Evolutionary conservation across 2,797 vertebrate species (phyloP).

Genomic region (Eospalax fontanierii): DNA sequence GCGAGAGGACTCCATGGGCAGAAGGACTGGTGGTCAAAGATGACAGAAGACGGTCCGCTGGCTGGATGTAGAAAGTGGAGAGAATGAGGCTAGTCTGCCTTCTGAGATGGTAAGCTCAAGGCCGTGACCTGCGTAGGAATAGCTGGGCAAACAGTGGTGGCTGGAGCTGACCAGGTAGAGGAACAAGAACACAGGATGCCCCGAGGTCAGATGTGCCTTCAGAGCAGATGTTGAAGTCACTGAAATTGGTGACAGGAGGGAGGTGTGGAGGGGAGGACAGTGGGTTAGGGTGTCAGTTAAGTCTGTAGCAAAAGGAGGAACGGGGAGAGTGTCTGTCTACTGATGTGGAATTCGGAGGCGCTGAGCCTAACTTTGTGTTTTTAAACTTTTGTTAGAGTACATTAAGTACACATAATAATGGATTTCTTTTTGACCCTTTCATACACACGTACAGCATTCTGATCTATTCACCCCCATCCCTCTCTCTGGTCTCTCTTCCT

Average conservation of each 20-base stretch:
- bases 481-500: not conserved
- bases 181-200: not conserved
- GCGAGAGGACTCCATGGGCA: not conserved
- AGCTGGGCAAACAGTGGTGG: not conserved
- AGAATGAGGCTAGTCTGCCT: not conserved
- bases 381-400: not conserved
- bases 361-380: not conserved
- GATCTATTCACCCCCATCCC: not conserved
- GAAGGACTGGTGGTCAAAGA: not conserved
- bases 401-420: not conserved
- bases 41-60: not conserved
- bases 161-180: not conserved
- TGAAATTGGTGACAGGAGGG: not conserved
- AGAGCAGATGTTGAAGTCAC: not conserved
- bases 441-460: not conserved
- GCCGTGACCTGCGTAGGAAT: too few relatives aligned
- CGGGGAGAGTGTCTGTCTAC: not conserved
- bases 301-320: not conserved
- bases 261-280: not conserved
- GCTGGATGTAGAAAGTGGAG: not conserved
- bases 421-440: not conserved
- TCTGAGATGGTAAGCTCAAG: not conserved
- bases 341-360: not conserved
- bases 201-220: not conserved
- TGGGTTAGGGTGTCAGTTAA: not conserved